A percentile compares a stretch with the other conserved stretches of the same genome.
These are phyloP conservation scores for Eilema depressum DNA, from an alignment of 2,888 invertebrate species.

Conservation along the genomic window DNA sequence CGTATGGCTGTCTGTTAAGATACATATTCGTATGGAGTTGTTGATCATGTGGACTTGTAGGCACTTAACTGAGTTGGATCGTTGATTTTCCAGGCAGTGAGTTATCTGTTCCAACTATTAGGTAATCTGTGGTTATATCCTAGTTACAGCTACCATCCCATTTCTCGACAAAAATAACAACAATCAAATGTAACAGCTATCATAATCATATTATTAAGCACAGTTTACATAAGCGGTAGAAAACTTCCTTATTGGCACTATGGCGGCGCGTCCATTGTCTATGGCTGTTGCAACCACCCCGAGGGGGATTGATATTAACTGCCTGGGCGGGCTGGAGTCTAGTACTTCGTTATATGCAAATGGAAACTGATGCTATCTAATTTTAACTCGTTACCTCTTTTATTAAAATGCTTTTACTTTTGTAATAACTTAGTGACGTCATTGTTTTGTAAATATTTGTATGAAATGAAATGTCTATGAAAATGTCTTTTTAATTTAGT, in stretches of 20 bases:
- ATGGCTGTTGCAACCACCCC: constrained; percentile 52
- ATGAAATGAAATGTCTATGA: no score
- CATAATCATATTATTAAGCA: constrained; percentile 35
- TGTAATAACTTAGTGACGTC: background rate
- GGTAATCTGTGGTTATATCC: no score
- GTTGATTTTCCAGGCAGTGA: no score
- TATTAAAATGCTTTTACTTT: background rate
- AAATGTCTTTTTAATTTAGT: no score
- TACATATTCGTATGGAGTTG: no score
- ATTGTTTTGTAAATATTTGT: background rate
- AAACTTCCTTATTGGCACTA: constrained; percentile 51
- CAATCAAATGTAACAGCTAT: constrained; percentile 6
- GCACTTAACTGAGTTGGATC: no score
- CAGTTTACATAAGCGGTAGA: constrained; percentile 42
- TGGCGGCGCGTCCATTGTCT: constrained; percentile 42
- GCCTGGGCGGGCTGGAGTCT: constrained; percentile 49
- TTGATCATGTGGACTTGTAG: no score
- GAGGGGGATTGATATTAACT: constrained; percentile 42
- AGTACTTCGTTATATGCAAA: constrained; percentile 14
- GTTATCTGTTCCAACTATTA: no score
- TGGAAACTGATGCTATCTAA: background rate
- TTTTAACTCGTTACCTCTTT: background rate
- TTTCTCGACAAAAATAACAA: background rate
- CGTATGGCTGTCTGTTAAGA: no score
- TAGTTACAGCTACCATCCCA: background rate